These are phyloP conservation scores for Diaperis boleti DNA, from an alignment of 2,888 invertebrate genomes.

Conservation along the genomic window DNA sequence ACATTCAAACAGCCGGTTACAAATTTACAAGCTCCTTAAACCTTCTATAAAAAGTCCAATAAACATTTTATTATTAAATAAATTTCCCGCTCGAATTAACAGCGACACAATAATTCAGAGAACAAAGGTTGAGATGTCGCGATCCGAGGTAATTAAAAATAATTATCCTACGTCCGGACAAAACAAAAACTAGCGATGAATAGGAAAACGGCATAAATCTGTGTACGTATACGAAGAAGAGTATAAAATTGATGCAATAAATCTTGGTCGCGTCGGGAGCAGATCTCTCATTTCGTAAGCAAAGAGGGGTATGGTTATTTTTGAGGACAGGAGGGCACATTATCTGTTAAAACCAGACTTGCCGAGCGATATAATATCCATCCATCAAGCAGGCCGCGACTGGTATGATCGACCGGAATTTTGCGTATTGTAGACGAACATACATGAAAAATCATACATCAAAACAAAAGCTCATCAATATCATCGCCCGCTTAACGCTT, in stretches of 20 bases:
- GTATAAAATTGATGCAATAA: slow-evolving; percentile 56
- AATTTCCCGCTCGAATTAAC: slow-evolving; percentile 21
- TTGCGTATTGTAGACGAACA: slow-evolving; percentile 40
- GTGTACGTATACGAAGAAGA: slow-evolving; percentile 50
- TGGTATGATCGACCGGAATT: slow-evolving; percentile 42
- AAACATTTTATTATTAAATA: slow-evolving; percentile 39
- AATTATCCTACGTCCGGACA: neutral
- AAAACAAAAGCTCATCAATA: slow-evolving; percentile 36
- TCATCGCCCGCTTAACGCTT: slow-evolving; percentile 17
- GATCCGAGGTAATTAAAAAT: neutral
- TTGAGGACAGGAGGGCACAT: slow-evolving; percentile 53
- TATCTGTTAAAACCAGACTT: slow-evolving; percentile 58
- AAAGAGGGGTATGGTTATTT: slow-evolving; percentile 54
- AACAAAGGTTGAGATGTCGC: neutral
- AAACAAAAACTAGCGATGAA: slow-evolving; percentile 33
- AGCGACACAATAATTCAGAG: slow-evolving; percentile 31
- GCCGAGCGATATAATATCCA: slow-evolving; percentile 56
- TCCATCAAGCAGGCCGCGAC: slow-evolving; percentile 50
- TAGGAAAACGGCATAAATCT: slow-evolving; percentile 48
- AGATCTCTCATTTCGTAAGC: slow-evolving; percentile 57
- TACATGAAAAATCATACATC: slow-evolving; percentile 39
- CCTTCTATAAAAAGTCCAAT: slow-evolving; percentile 24
- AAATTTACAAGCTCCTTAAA: slow-evolving; percentile 39
- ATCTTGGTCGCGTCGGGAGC: slow-evolving; percentile 54
- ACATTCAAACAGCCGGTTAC: slow-evolving; percentile 23